phyloP scores from a whole-genome alignment of 1,140 invertebrate species.

The Oncopodura yosiiana region DNA sequence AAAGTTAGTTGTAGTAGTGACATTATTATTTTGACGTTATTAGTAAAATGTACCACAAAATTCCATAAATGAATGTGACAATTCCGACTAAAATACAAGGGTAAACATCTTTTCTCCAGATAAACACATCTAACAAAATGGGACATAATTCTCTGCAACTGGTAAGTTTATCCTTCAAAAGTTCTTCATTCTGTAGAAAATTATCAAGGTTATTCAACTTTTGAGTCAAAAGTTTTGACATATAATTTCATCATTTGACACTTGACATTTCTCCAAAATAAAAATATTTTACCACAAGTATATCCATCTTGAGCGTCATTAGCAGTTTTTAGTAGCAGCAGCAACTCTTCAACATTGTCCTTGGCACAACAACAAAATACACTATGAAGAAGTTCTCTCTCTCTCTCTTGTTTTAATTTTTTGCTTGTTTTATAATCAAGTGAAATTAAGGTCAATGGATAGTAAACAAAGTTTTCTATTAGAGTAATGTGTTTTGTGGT shows the following conservation, averaged over 20 bases:
- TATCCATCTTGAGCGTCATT: constrained; percentile 30
- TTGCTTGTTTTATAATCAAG: no score
- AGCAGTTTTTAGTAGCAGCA: no score
- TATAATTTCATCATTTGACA: neutral
- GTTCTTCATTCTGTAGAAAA: constrained; percentile 28
- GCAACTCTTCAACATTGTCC: neutral
- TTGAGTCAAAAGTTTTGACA: neutral
- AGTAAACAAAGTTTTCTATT: no score
- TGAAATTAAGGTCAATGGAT: no score
- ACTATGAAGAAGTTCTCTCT: neutral
- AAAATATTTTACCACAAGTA: constrained; percentile 21
- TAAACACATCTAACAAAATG: constrained; percentile 31
- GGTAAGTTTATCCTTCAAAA: constrained; percentile 28
- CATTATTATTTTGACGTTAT: neutral
- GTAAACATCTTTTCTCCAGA: constrained; percentile 31
- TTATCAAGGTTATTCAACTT: neutral
- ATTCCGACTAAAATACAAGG: constrained; percentile 18
- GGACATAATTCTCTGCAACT: constrained; percentile 32
- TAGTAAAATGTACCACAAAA: neutral
- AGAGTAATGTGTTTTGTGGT: no score
- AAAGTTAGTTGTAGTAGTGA: neutral
- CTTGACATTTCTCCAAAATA: neutral
- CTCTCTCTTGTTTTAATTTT: no score
- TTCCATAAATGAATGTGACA: constrained; percentile 27
- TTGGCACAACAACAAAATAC: neutral